Evolutionary conservation across 2,888 invertebrate species (phyloP), one percentile per base, ranked within the genome.

Genomic region (Brachypalpus laphriformis): DNA sequence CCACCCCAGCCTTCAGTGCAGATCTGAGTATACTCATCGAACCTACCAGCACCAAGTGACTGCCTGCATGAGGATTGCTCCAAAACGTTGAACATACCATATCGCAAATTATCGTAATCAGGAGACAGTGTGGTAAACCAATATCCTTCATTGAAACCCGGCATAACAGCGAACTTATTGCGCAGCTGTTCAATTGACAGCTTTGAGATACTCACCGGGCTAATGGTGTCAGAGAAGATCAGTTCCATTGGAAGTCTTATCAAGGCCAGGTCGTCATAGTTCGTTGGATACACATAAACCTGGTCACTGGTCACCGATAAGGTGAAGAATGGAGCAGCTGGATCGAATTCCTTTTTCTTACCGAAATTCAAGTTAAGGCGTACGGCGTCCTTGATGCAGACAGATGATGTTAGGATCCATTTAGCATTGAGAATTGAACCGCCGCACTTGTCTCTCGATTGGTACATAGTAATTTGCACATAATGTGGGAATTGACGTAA

Each of bases 401-500:
- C 22, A 0, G 72, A 71, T 5, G 83, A 81, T 14, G 87, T 85
- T 2, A 87, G 2, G 1, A 87, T 49, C 87, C 87, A 87, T 8
- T 71, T 74, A 22, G 42, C 34, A n/a, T 59, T 68, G 3, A 87
- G 71, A 0, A 87, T 83, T 11, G 81, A 77, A 16, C 87, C 87
- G 6, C 77, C 72, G 37, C 87, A 87, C n/a, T 40, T 61, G 8
- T 18, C 45, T 2, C 6, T 11, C 5, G 42, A n/a, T 3, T 20
- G 2, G 4, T 9, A 9, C n/a, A n/a, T n/a, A 42, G n/a, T 25
- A 7, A 82, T 71, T 16, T 56, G 74, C 16, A 85, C 87, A 16
- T 87, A 75, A 68, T 87, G 85, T 0, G 87, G 87, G 18, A 87
- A 87, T 45, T 70, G 71, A 14, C 71, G 40, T 9, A 87, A 34